Percentiles rank a stretch among this genome's conserved stretches.
These are phyloP conservation scores for Rhysida immarginata DNA, from an alignment of 1,140 invertebrate species.

Conservation along the genomic window DNA sequence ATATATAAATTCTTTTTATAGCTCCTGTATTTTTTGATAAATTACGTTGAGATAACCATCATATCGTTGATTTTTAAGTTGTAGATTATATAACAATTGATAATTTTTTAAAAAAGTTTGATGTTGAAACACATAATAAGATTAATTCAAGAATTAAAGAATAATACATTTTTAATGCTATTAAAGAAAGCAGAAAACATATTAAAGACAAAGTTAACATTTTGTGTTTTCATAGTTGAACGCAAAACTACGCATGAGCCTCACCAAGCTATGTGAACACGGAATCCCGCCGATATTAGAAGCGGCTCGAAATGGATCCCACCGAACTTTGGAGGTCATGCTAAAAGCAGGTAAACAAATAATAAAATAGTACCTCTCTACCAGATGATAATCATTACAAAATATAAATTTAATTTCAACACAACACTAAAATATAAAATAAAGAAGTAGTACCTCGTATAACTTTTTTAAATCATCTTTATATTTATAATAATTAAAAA, in stretches of 20 bases:
- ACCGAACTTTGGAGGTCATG: slow-evolving; percentile 55
- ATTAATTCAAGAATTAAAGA: neutral
- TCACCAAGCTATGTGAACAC: slow-evolving; percentile 56
- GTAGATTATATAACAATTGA: no score
- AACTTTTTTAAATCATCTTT: neutral
- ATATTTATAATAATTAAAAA: neutral
- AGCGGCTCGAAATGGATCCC: slow-evolving; percentile 70
- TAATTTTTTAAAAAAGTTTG: neutral
- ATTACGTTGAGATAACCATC: no score
- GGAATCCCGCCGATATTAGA: slow-evolving; percentile 78
- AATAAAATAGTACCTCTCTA: no score
- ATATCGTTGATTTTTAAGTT: no score
- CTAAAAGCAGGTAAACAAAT: slow-evolving; percentile 1
- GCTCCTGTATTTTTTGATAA: no score
- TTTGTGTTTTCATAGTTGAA: slow-evolving; percentile 48
- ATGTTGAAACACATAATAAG: neutral
- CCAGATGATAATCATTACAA: no score
- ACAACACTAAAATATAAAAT: no score
- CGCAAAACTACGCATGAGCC: slow-evolving; percentile 46
- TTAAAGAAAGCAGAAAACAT: no score
- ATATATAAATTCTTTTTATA: no score
- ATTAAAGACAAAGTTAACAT: no score
- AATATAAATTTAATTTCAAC: no score
- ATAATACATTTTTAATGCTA: neutral
- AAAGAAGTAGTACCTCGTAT: neutral